These are phyloP conservation scores for Hapalemur alaotrensis DNA, from an alignment of 2,797 vertebrate species.

Conservation along the genomic window DNA sequence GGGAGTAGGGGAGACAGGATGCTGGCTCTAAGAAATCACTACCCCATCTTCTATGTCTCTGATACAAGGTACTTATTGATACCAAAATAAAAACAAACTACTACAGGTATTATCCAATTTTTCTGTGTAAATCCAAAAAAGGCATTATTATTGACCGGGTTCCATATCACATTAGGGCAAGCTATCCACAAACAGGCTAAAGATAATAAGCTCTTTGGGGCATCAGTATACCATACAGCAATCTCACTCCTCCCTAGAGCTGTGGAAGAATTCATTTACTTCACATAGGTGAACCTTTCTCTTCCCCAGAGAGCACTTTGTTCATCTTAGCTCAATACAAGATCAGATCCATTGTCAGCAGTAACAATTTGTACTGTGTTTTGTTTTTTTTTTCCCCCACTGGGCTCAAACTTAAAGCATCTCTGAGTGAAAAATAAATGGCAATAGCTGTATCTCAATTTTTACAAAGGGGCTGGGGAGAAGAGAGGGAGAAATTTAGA, in stretches of 20 bases:
- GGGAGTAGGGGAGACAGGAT: too few relatives aligned
- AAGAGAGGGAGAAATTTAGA: neutral
- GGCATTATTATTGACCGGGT: constrained; percentile 62
- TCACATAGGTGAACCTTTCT: constrained; percentile 50
- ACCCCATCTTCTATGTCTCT: neutral
- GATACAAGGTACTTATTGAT: constrained; percentile 32
- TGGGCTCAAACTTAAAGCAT: constrained; percentile 47
- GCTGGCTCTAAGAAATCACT: neutral
- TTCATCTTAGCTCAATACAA: constrained; percentile 59
- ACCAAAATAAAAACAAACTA: constrained; percentile 45
- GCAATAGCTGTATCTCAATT: constrained; percentile 50
- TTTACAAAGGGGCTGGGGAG: neutral
- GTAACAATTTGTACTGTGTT: constrained; percentile 51
- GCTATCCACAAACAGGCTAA: constrained; percentile 26
- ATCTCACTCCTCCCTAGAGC: constrained; percentile 53
- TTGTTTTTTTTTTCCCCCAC: neutral
- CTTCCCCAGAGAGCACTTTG: constrained; percentile 64
- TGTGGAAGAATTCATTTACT: constrained; percentile 64
- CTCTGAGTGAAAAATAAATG: constrained; percentile 57
- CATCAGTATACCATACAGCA: constrained; percentile 37
- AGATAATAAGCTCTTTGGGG: constrained; percentile 60
- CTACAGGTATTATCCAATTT: constrained; percentile 40
- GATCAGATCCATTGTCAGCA: constrained; percentile 66
- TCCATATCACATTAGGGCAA: constrained; percentile 49
- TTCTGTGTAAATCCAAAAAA: constrained; percentile 65